A percentile compares a stretch with the other conserved stretches of the same genome.
Evolutionary conservation across 2,888 invertebrate species (phyloP).

Genomic region (Synergus japonicus): DNA sequence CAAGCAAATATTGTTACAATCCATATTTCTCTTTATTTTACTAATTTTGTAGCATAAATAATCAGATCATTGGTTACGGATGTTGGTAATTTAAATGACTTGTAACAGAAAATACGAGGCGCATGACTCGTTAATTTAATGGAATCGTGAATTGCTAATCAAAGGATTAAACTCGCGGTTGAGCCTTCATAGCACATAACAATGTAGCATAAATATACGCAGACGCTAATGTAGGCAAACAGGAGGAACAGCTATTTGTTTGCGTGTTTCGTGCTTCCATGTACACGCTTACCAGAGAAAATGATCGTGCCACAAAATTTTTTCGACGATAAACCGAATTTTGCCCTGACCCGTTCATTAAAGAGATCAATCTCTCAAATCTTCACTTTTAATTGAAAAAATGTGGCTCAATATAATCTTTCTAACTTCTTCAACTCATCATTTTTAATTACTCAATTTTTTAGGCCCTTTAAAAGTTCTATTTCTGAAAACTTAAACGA

Average conservation of each 20-base stretch:
- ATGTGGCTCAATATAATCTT: not conserved
- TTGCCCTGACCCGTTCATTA: constrained; percentile 25
- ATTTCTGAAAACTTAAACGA: too few species aligned
- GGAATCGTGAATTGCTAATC: constrained; percentile 23
- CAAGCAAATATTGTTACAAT: not conserved
- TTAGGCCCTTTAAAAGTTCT: too few species aligned
- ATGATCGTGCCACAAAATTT: constrained; percentile 24
- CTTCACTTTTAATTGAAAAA: constrained; percentile 12
- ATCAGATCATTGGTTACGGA: constrained; percentile 6
- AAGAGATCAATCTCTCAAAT: not conserved
- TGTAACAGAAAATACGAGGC: not conserved
- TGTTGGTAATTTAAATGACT: constrained; percentile 15
- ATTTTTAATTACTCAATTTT: too few species aligned
- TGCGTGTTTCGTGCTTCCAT: constrained; percentile 19
- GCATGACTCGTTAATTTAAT: constrained; percentile 29
- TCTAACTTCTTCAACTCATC: too few species aligned
- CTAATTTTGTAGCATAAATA: not conserved
- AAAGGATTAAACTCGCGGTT: constrained; percentile 35
- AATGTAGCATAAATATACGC: constrained; percentile 17
- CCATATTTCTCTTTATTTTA: not conserved
- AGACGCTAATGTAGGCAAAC: constrained; percentile 5
- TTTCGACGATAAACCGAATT: constrained; percentile 40
- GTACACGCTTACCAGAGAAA: not conserved
- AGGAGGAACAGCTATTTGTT: constrained; percentile 32
- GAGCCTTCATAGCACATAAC: constrained; percentile 8